Evolutionary conservation across 2,888 invertebrate genomes (phyloP), one percentile per base, ranked within the genome.

Genomic region (Ferrisia virgata): DNA sequence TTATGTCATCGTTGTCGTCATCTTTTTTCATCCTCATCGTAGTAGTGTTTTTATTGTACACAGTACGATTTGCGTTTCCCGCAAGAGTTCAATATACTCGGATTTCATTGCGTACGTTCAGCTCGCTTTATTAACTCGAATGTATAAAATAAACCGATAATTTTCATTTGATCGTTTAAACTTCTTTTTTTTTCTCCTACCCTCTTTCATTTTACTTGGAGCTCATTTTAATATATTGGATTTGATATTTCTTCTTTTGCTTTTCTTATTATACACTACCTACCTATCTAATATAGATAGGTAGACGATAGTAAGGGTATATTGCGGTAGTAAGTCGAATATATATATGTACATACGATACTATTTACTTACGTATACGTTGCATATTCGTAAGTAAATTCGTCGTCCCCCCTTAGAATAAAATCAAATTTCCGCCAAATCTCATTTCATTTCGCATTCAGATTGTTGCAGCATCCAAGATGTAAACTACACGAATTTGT

Each of bases 71-170:
- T 22, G 64, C 15, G 64, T 28, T 64, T 28, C 28, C 64, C 64
- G 64, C 64, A 76, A 33, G 72, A 76, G 72, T 76, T 76, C 72
- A 36, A 76, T 76, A 76, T 76, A 76, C 72, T 69, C 69, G 69
- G 36, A 31, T 76, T 76, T 76, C 72, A 76, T 76, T 18, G 36
- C 72, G 15, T 36, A 18, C 72, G 11, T 18, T 36, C 36, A 36
- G 22, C 22, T 53, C 72, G 9, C 72, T 76, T 76, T 76, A 76
- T 76, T 76, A 76, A 76, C 72, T 76, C 72, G 72, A 76, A 69
- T 76, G 72, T 36, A 64, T 64, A 76, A 76, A 76, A 31, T 69
- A 69, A 69, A 69, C 36, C 33, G 72, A 76, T 76, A 76, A 76
- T 76, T 76, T 76, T 76, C 64, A 64, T 76, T 36, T 36, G 72